These are phyloP conservation scores for Machaerirhynchus nigripectus DNA, from an alignment of 2,113 vertebrate species.

Conservation along the genomic window DNA sequence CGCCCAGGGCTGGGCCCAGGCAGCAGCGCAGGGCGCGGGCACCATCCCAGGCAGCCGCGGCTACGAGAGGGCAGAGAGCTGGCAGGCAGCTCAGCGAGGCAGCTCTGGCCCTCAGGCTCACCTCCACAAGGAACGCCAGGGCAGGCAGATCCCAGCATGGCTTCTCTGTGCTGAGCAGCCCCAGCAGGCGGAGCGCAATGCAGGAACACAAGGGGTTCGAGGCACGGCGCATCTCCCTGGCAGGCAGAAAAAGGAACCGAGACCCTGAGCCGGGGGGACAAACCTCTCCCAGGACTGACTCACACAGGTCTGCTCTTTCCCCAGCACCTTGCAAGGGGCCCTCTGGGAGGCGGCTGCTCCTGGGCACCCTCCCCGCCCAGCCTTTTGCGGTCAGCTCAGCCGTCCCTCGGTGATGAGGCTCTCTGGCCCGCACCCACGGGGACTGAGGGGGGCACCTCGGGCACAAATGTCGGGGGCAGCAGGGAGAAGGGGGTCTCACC, in stretches of 20 bases:
- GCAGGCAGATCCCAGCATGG: not conserved
- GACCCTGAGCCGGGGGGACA: not conserved
- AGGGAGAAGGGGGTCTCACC: not conserved
- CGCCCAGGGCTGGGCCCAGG: not conserved
- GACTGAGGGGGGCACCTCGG: accelerated
- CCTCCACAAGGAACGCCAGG: not conserved
- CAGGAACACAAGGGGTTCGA: not conserved
- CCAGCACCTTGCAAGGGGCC: accelerated
- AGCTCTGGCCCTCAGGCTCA: not conserved
- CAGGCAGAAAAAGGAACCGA: not conserved
- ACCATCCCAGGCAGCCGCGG: not conserved
- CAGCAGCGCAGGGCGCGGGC: not conserved
- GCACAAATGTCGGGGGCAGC: accelerated
- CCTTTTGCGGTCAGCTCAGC: not conserved
- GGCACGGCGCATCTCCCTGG: not conserved
- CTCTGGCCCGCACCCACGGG: accelerated
- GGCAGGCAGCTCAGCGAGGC: not conserved
- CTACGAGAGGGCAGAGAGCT: not conserved
- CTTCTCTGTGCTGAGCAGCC: not conserved
- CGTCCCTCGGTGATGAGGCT: accelerated
- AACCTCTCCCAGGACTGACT: not conserved
- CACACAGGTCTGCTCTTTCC: not conserved
- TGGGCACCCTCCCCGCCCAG: not conserved
- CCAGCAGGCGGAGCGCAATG: not conserved
- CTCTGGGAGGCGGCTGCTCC: accelerated